Evolutionary conservation across 2,797 vertebrate species (phyloP).

Genomic region (Myiotriccus ornatus): DNA sequence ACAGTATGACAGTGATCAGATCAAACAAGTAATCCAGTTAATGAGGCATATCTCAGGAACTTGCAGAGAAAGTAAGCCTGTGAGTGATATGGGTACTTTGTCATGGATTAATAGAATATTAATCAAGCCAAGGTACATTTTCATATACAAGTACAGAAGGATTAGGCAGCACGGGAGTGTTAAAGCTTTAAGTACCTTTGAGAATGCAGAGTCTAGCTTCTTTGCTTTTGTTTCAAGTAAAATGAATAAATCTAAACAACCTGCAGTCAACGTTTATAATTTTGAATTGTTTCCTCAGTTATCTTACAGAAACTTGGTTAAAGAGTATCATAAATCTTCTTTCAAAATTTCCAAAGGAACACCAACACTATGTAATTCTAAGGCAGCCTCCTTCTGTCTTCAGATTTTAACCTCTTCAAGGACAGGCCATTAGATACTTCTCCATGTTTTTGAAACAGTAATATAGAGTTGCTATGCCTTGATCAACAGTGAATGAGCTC

Average conservation of each 20-base stretch:
- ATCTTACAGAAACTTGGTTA: neutral
- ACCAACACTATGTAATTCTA: neutral
- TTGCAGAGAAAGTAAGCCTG: neutral
- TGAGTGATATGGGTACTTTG: neutral
- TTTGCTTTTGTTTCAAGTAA: neutral
- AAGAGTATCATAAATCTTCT: neutral
- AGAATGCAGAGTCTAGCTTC: neutral
- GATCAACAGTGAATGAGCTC: neutral
- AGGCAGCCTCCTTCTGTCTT: neutral
- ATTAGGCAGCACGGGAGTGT: neutral
- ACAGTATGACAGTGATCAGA: neutral
- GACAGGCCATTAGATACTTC: neutral
- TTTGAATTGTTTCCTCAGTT: neutral
- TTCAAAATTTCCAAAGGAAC: neutral
- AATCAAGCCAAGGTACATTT: neutral
- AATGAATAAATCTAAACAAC: neutral
- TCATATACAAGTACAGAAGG: neutral
- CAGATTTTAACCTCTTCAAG: neutral
- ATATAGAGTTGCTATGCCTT: neutral
- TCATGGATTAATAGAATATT: conserved; percentile 8
- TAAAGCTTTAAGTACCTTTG: neutral
- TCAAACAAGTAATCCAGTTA: neutral
- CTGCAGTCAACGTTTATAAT: neutral
- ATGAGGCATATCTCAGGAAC: neutral
- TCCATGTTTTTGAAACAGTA: neutral